These are phyloP conservation scores for Etheostoma nigrum DNA, from an alignment of 2,797 vertebrate genomes.

Conservation along the genomic window DNA sequence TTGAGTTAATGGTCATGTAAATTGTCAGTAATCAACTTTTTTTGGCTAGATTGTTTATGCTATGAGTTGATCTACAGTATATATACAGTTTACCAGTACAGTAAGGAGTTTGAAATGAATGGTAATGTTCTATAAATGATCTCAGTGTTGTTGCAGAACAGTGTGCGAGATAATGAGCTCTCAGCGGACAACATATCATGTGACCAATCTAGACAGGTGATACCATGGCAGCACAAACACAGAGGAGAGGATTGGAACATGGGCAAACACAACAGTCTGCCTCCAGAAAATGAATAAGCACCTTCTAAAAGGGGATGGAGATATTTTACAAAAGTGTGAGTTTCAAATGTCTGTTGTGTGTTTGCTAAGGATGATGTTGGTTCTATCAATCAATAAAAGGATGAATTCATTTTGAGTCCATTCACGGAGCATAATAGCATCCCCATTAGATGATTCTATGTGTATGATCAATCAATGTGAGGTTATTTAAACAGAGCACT, in stretches of 20 bases:
- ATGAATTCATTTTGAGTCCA: conserved; percentile 31
- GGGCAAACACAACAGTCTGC: conserved; percentile 66
- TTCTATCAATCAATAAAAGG: conserved; percentile 39
- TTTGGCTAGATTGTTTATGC: background rate
- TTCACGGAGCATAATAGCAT: conserved; percentile 26
- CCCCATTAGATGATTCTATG: conserved; percentile 33
- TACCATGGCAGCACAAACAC: conserved; percentile 72
- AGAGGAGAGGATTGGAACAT: conserved; percentile 58
- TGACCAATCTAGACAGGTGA: conserved; percentile 78
- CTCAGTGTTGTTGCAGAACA: conserved; percentile 58
- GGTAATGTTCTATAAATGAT: conserved; percentile 41
- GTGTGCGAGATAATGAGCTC: conserved; percentile 77
- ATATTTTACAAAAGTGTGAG: conserved; percentile 46
- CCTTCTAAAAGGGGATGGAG: conserved; percentile 23
- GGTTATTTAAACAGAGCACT: conserved; percentile 40
- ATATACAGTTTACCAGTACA: conserved; percentile 1
- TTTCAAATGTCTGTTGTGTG: conserved; percentile 14
- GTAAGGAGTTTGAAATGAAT: conserved; percentile 17
- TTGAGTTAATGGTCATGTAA: background rate
- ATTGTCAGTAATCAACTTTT: conserved; percentile 17
- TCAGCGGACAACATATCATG: conserved; percentile 71
- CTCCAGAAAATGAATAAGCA: conserved; percentile 66
- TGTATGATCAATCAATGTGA: conserved; percentile 45
- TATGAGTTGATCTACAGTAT: conserved; percentile 16
- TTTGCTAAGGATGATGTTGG: conserved; percentile 18